Conservation (phyloP, 1,140 invertebrate genomes). For the Heliconius melpomene region DNA sequence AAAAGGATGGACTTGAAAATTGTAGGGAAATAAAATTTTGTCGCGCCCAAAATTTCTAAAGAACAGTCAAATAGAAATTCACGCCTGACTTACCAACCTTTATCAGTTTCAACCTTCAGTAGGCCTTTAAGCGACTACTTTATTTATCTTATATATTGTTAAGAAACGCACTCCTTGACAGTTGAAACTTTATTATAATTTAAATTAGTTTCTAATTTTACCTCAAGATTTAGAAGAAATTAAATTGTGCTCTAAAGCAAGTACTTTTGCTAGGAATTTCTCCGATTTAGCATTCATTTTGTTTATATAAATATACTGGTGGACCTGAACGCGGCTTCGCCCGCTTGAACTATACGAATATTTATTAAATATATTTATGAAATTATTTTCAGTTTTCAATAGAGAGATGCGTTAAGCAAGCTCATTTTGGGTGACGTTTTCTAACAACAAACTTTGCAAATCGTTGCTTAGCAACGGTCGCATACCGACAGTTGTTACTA, state of each 20-base stretch:
- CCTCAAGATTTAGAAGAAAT: neutral
- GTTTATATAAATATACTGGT: too few species aligned
- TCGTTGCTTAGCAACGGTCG: too few species aligned
- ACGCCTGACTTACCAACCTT: slow-evolving; percentile 25
- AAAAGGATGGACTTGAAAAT: slow-evolving; percentile 25
- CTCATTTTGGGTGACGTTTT: too few species aligned
- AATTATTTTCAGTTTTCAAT: too few species aligned
- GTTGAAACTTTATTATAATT: neutral
- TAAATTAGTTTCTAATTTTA: slow-evolving; percentile 2
- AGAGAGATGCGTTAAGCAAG: too few species aligned
- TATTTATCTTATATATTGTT: slow-evolving; percentile 4
- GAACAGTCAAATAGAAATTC: slow-evolving; percentile 24
- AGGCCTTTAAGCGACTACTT: neutral
- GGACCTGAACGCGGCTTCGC: too few species aligned
- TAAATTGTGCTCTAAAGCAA: neutral
- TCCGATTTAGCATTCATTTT: too few species aligned
- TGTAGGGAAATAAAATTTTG: slow-evolving; percentile 30
- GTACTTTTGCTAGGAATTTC: too few species aligned
- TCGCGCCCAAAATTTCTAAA: slow-evolving; percentile 23
- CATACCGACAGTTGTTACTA: too few species aligned
- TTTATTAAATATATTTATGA: too few species aligned
- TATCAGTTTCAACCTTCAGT: slow-evolving; percentile 16
- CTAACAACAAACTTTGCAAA: too few species aligned
- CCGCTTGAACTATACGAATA: too few species aligned
- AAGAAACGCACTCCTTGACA: neutral